These are phyloP conservation scores for Leptodactylus fuscus DNA, from an alignment of 2,113 vertebrate species.

Conservation along the genomic window DNA sequence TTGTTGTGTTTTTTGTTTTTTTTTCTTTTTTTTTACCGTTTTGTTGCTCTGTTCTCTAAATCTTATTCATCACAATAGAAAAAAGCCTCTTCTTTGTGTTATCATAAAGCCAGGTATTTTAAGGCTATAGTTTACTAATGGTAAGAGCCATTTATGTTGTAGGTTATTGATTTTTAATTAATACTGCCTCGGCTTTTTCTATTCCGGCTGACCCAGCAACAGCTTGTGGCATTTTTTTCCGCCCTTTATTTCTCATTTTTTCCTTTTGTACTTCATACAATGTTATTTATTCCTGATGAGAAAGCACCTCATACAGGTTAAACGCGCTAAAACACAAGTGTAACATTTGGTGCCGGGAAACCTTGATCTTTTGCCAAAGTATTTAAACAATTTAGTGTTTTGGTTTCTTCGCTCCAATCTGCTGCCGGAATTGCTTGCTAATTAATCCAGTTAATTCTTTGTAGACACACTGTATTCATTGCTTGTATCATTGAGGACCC, in stretches of 20 bases:
- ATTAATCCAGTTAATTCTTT: conserved; percentile 89
- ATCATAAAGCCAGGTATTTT: conserved; percentile 71
- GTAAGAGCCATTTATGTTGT: conserved; percentile 78
- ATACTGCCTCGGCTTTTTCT: conserved; percentile 75
- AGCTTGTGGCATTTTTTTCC: conserved; percentile 80
- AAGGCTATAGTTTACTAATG: conserved; percentile 72
- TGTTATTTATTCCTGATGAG: conserved; percentile 81
- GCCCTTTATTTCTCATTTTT: conserved; percentile 71
- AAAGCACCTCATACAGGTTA: conserved; percentile 82
- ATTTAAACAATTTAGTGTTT: conserved; percentile 89
- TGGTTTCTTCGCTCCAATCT: conserved; percentile 83
- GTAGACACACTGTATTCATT: conserved; percentile 79
- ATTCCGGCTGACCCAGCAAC: conserved; percentile 81
- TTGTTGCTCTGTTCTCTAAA: conserved; percentile 73
- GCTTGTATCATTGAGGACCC: conserved; percentile 71
- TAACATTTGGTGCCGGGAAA: conserved; percentile 81
- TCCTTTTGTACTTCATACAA: conserved; percentile 79
- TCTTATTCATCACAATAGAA: conserved; percentile 71
- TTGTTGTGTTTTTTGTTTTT: conserved; percentile 59
- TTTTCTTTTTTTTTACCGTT: conserved; percentile 65
- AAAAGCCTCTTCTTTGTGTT: conserved; percentile 67
- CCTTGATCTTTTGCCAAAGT: conserved; percentile 87
- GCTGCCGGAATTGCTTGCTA: conserved; percentile 84
- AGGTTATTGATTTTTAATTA: conserved; percentile 84
- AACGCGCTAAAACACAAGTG: conserved; percentile 81